Base-by-base conservation (phyloP, 2,888 invertebrate species). In the Autographa pulchrina region DNA sequence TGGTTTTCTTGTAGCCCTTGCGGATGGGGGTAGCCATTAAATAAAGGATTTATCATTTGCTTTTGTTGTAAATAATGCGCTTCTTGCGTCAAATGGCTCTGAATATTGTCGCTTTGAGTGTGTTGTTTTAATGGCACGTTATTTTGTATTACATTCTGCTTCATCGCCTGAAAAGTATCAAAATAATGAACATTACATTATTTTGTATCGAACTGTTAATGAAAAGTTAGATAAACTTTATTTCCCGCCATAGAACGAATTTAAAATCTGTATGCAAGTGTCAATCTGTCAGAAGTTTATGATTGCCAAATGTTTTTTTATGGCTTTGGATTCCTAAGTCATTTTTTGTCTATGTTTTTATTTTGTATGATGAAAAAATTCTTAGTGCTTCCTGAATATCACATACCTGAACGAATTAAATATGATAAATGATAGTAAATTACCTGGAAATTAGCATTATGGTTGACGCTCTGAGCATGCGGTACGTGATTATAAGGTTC, bases 401-500 rank as follows among this genome's bases (percentile, higher is more conserved):
- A n/a, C n/a, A n/a, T n/a, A n/a, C n/a, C n/a, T n/a, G n/a, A n/a
- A n/a, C n/a, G n/a, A n/a, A n/a, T n/a, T n/a, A 25, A 25, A 25
- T 3, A 25, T 25, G 25, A n/a, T 25, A n/a, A 7, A 8, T 48
- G 3, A n/a, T 38, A 31, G n/a, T 48, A 35, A 75, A 61, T 77
- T 87, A 96, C 96, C 93, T 95, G 95, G 78, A 94, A 94, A 82
- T 96, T 95, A 62, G 91, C 89, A 78, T 93, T 95, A 83, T 96
- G 94, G 77, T 86, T 92, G 86, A 95, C 91, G 80, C 96, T 96
- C 77, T 96, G 96, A 52, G 96, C 96, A 77, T 97, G 97, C 67
- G 98, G 98, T 86, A 98, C 97, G 87, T 98, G 98, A 87, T 98
- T 98, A 91, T 98, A 98, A 5, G 98, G 98, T 90, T 98, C 98